Conservation (phyloP, 2,113 vertebrate species). For the Bujurquina vittata region DNA sequence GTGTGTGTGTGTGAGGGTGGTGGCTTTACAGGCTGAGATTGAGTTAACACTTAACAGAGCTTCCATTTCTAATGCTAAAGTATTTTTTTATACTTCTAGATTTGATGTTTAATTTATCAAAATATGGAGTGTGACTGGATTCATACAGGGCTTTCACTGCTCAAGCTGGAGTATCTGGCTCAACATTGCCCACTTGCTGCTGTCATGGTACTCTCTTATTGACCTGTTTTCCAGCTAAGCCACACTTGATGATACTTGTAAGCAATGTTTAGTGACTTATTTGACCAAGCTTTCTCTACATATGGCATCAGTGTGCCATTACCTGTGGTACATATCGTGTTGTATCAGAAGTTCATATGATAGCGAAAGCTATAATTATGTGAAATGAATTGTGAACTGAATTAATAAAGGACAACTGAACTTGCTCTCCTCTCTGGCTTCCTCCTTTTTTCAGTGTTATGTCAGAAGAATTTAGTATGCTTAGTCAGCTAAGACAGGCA, state of each 20-base stretch:
- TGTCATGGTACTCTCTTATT: background rate
- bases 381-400: slow-evolving; percentile 73
- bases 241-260: background rate
- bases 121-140: background rate
- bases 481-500: background rate
- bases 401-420: slow-evolving; percentile 77
- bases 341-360: slow-evolving; percentile 41
- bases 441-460: slow-evolving; percentile 48
- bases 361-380: slow-evolving; percentile 58
- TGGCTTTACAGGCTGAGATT: slow-evolving; percentile 38
- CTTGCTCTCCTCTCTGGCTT: slow-evolving; percentile 55
- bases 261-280: background rate
- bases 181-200: background rate
- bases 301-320: slow-evolving; percentile 53
- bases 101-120: slow-evolving; percentile 38
- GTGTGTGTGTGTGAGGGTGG: slow-evolving; percentile 4
- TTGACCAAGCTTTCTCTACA: slow-evolving; percentile 16
- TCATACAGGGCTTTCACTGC: background rate
- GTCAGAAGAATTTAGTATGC: slow-evolving; percentile 3
- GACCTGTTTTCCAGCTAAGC: background rate
- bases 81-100: slow-evolving; percentile 69
- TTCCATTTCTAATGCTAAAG: slow-evolving; percentile 60
- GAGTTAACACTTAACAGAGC: slow-evolving; percentile 36
- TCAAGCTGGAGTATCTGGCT: slow-evolving; percentile 23
- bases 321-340: slow-evolving; percentile 42